Evolutionary conservation across 2,888 invertebrate genomes (phyloP).

Genomic region (Drosophila parthenogenetica): DNA sequence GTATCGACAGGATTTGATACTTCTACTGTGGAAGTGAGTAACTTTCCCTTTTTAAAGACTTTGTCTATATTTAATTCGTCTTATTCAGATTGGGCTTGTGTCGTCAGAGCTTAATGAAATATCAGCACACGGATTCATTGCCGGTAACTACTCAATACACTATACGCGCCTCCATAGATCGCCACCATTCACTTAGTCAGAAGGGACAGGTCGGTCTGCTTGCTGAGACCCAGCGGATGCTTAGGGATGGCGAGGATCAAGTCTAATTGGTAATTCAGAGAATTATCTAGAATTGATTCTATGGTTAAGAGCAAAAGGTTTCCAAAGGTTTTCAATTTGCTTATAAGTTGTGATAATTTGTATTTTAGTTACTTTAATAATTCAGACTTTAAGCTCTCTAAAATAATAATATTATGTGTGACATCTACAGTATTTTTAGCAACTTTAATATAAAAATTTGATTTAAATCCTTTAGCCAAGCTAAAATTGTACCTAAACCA

Average conservation of each 20-base stretch:
- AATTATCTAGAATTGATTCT: neutral
- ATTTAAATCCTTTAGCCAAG: conserved; percentile 4
- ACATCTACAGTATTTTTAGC: conserved; percentile 45
- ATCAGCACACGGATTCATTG: conserved; percentile 84
- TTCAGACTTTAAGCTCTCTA: conserved; percentile 38
- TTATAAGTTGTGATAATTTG: conserved; percentile 53
- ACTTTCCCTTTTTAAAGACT: neutral
- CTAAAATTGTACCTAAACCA: neutral
- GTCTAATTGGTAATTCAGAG: conserved; percentile 61
- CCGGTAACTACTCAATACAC: conserved; percentile 81
- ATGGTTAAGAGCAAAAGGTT: conserved; percentile 1
- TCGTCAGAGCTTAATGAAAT: conserved; percentile 85
- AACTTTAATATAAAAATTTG: conserved; percentile 1
- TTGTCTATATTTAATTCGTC: too few relatives aligned
- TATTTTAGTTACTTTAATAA: neutral
- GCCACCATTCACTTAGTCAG: conserved; percentile 62
- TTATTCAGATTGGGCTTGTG: conserved; percentile 86
- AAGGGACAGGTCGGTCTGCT: conserved; percentile 43
- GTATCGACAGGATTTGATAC: conserved; percentile 91
- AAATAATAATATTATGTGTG: neutral
- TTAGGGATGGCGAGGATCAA: conserved; percentile 79
- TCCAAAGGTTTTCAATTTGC: neutral
- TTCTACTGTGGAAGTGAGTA: conserved; percentile 88
- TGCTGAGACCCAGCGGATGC: conserved; percentile 78
- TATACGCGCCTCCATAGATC: conserved; percentile 69